Evolutionary conservation across 2,113 vertebrate species (phyloP).

Genomic region (Larimichthys crocea): DNA sequence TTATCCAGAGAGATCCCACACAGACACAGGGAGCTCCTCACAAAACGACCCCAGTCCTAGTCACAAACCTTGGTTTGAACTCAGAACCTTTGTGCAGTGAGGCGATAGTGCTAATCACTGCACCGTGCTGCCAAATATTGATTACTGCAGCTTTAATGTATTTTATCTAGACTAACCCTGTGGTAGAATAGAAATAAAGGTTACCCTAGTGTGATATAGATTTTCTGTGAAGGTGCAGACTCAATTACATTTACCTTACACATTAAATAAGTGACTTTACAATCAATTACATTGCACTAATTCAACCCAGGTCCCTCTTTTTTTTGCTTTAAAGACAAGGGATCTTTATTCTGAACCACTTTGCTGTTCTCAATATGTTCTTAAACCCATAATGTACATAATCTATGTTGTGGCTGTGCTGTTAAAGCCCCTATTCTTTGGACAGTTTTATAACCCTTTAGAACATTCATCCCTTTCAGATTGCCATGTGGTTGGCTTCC

Average conservation of each 20-base stretch:
- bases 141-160: not conserved
- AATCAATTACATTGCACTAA: conserved; percentile 1
- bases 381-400: conserved; percentile 32
- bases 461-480: conserved; percentile 62
- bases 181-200: not conserved
- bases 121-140: no score
- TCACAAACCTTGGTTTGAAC: no score
- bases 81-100: no score
- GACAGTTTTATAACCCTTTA: conserved; percentile 54
- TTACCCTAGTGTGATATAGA: not conserved
- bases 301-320: conserved; percentile 9
- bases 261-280: not conserved
- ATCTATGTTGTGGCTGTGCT: conserved; percentile 20
- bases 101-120: no score
- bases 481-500: conserved; percentile 49
- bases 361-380: conserved; percentile 11
- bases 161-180: not conserved
- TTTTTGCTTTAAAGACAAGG: conserved; percentile 18
- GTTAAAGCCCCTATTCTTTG: conserved; percentile 72
- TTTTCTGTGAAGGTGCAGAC: not conserved
- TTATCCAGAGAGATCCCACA: no score
- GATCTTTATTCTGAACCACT: not conserved
- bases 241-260: not conserved
- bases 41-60: no score
- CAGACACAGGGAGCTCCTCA: no score